Evolutionary conservation across 2,888 invertebrate species (phyloP).

Genomic region (Spilarctia lutea): DNA sequence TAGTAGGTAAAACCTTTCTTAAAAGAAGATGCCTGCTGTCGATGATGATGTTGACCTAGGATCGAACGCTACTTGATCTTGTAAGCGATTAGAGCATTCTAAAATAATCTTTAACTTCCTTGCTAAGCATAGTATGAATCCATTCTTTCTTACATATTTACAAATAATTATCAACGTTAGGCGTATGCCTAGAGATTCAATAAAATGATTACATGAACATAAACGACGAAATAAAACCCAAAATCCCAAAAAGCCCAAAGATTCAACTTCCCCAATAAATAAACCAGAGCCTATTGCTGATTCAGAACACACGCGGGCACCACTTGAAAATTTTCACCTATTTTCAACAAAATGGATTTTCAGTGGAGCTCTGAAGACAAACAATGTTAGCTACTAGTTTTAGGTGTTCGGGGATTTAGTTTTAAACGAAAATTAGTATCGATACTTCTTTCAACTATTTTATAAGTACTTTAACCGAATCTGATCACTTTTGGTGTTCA

Average conservation of each 20-base stretch:
- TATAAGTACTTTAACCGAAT: background rate
- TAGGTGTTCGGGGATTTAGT: slow-evolving; percentile 15
- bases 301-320: slow-evolving; percentile 61
- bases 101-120: background rate
- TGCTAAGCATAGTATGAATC: background rate
- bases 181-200: background rate
- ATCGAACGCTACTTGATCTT: background rate
- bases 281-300: slow-evolving; percentile 60
- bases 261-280: slow-evolving; percentile 58
- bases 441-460: background rate
- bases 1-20: too few relatives aligned
- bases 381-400: slow-evolving; percentile 45
- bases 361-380: slow-evolving; percentile 54
- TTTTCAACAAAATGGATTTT: slow-evolving; percentile 70
- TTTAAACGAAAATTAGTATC: slow-evolving; percentile 7
- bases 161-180: background rate
- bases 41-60: background rate
- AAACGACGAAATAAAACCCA: slow-evolving; percentile 31
- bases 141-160: background rate
- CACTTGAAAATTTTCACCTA: slow-evolving; percentile 72
- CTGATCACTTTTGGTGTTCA: background rate
- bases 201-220: slow-evolving; percentile 16
- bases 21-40: too few relatives aligned
- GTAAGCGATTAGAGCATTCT: background rate
- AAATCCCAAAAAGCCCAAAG: slow-evolving; percentile 44